Evolutionary conservation across 1,140 invertebrate genomes (phyloP), one percentile per base, ranked within the genome.

Genomic region (Drosophila takahashii): DNA sequence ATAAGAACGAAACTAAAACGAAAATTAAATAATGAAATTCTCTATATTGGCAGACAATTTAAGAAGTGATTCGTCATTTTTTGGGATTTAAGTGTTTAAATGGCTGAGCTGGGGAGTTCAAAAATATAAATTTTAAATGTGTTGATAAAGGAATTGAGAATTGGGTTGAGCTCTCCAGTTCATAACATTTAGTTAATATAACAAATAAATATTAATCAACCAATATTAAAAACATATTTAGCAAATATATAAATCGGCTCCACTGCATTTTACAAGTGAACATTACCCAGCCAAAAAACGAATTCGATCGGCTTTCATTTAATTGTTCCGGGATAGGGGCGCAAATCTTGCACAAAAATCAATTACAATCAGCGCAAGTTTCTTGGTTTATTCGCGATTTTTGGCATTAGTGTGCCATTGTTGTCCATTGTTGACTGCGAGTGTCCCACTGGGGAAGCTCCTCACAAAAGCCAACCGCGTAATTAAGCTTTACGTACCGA

Each of bases 401-500:
- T 51, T 27, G 64, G 45, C 60, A 67, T 67, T 67, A 67, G 64
- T 42, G 6, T 10, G 9, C 59, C 64, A 70, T 70, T 70, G 65
- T 69, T 69, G 39, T 41, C 39, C 61, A 37, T 67, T 36, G 66
- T 57, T 56, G 36, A 56, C 66, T 48, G 27, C 2, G 9, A 11
- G 15, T 51, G 48, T 51, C 36, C 50, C 41, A 32, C 62, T 15
- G 64, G 66, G 66, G 37, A 26, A n/a, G 8, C 32, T 57, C 16
- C 6, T 27, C 41, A 67, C 73, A 66, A 69, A 76, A 54, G 42
- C 37, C 44, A 77, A 73, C 78, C 78, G 65, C 79, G 69, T 81
- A 81, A 81, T 81, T 81, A 81, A 81, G 56, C 66, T 58, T 58
- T 52, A 53, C 22, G 66, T 16, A 57, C 34, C 27, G 27, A 69